Percentiles rank a stretch among this genome's conserved stretches.
Conservation (phyloP, 2,888 invertebrate genomes). For the Nephrotoma appendiculata region DNA sequence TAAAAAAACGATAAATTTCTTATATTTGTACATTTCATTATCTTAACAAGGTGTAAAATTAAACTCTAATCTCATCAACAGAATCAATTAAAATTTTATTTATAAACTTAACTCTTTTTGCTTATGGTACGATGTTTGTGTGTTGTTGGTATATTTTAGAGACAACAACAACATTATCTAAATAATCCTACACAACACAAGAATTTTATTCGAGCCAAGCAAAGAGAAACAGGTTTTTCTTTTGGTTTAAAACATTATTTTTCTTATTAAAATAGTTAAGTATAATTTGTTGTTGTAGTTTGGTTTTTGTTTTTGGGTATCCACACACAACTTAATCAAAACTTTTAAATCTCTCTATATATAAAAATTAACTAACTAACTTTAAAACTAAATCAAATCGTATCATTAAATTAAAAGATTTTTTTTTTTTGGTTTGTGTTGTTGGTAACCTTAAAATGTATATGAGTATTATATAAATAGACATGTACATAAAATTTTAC, state of each 20-base stretch:
- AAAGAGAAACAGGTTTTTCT: neutral
- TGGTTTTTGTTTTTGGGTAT: neutral
- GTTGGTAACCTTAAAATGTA: neutral
- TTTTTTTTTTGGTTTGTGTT: neutral
- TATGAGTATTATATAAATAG: neutral
- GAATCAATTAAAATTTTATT: neutral
- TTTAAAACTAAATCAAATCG: neutral
- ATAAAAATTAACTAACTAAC: neutral
- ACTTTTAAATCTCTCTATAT: neutral
- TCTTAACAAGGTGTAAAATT: constrained; percentile 4
- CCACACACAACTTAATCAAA: neutral
- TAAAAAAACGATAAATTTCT: neutral
- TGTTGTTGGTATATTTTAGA: neutral
- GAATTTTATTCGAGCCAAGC: neutral
- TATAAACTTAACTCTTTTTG: neutral
- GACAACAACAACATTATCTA: neutral
- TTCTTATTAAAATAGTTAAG: neutral
- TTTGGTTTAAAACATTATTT: neutral
- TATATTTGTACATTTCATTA: constrained; percentile 3
- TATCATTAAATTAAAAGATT: neutral
- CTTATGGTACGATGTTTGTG: neutral
- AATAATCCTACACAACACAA: neutral
- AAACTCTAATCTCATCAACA: constrained; percentile 4
- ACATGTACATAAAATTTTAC: neutral
- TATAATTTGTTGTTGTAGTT: neutral